Conservation (phyloP, 2,888 invertebrate genomes). For the Acronicta aceris region DNA sequence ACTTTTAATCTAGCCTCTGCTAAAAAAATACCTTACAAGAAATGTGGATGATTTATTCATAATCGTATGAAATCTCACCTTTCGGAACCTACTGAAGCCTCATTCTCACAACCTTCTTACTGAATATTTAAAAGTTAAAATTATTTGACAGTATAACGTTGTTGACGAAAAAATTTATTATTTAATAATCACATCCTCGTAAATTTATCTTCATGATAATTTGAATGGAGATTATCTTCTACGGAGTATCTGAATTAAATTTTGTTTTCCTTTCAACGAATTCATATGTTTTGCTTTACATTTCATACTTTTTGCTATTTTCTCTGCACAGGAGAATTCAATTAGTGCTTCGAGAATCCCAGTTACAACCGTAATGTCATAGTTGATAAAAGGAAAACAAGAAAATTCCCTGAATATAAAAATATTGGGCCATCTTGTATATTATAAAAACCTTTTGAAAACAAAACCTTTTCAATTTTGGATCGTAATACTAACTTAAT, state of each 20-base stretch:
- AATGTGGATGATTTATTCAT: conserved; percentile 36
- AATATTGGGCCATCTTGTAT: too few relatives aligned
- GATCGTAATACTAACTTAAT: not conserved
- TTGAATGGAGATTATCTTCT: conserved; percentile 43
- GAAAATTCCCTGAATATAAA: too few relatives aligned
- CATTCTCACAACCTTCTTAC: conserved; percentile 33
- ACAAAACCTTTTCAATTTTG: too few relatives aligned
- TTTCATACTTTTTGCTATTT: too few relatives aligned
- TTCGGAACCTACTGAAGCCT: conserved; percentile 11
- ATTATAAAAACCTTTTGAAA: too few relatives aligned
- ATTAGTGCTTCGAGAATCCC: too few relatives aligned
- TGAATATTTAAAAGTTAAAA: conserved; percentile 46
- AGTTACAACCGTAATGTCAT: too few relatives aligned
- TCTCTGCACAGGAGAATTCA: too few relatives aligned
- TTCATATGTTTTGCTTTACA: conserved; percentile 29
- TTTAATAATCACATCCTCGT: conserved; percentile 42
- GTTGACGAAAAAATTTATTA: conserved; percentile 44
- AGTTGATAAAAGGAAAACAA: too few relatives aligned
- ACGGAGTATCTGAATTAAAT: conserved; percentile 25
- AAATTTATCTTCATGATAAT: conserved; percentile 52
- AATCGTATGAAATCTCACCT: conserved; percentile 17
- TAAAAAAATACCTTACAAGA: conserved; percentile 11
- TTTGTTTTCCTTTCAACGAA: conserved; percentile 33
- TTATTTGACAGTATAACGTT: conserved; percentile 33
- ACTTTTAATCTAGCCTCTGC: not conserved